Percentiles rank a stretch among this genome's conserved stretches.
Conservation (phyloP, 2,797 vertebrate genomes). For the Catharus ustulatus region DNA sequence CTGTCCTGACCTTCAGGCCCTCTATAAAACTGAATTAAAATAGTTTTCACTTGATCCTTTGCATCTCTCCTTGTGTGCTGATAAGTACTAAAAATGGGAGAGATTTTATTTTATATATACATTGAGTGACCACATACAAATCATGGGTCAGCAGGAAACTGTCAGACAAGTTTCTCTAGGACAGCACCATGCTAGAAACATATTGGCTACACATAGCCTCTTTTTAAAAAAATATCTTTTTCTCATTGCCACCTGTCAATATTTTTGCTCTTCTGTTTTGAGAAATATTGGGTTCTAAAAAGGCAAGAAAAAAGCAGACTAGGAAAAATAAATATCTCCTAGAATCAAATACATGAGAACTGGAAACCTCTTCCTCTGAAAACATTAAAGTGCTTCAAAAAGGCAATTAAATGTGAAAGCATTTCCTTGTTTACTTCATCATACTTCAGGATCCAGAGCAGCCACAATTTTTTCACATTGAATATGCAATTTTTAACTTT, state of each 20-base stretch:
- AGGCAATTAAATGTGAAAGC: neutral
- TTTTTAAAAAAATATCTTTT: neutral
- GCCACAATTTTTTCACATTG: neutral
- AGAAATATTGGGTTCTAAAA: neutral
- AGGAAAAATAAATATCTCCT: neutral
- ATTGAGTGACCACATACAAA: neutral
- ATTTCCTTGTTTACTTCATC: slow-evolving; percentile 35
- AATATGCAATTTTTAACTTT: slow-evolving; percentile 5
- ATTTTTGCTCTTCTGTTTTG: neutral
- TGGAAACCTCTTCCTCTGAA: neutral
- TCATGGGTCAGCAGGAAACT: neutral
- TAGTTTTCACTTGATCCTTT: neutral
- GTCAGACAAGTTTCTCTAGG: neutral
- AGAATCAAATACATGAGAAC: neutral
- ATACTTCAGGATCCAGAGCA: neutral
- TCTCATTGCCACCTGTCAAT: neutral
- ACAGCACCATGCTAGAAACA: neutral
- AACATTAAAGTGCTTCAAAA: neutral
- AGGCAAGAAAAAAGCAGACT: neutral
- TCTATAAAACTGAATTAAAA: neutral
- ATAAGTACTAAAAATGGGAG: neutral
- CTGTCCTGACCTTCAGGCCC: neutral
- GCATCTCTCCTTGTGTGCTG: neutral
- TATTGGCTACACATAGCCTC: neutral
- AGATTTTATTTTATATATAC: neutral